A percentile compares a stretch with the other conserved stretches of the same genome.
phyloP scores from a whole-genome alignment of 2,797 vertebrate genomes.

The Oreonectes daqikongensis region DNA sequence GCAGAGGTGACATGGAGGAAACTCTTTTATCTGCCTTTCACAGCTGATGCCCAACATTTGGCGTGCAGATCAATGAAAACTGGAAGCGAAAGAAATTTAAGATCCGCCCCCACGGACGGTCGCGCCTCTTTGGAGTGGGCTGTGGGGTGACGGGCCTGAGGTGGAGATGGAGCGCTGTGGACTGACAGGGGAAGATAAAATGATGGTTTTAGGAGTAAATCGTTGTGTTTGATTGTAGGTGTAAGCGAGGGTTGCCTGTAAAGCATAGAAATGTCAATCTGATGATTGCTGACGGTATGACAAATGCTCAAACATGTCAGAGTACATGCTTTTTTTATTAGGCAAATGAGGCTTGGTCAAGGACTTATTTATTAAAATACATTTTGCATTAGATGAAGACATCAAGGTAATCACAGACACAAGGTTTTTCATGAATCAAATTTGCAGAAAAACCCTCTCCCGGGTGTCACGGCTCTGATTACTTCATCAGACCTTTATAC shows the following conservation, averaged over 20 bases:
- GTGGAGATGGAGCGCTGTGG: conserved; percentile 6
- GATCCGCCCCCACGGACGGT: conserved; percentile 16
- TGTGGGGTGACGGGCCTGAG: conserved; percentile 13
- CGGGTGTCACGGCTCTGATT: conserved; percentile 32
- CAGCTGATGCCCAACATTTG: conserved; percentile 64
- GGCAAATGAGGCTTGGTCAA: conserved; percentile 18
- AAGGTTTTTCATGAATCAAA: conserved; percentile 21
- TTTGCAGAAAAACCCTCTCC: conserved; percentile 19
- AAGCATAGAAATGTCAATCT: not conserved
- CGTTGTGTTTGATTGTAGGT: conserved; percentile 6
- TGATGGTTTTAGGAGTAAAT: conserved; percentile 12
- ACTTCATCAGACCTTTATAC: conserved; percentile 34
- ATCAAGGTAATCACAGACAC: conserved; percentile 29
- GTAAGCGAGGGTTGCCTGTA: conserved; percentile 1
- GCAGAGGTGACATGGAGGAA: conserved; percentile 67
- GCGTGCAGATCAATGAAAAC: conserved; percentile 63
- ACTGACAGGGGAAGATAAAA: not conserved
- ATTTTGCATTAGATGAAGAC: conserved; percentile 8
- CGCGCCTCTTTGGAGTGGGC: conserved; percentile 22
- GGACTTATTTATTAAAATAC: not conserved
- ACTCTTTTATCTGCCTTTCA: conserved; percentile 66
- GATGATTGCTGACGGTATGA: not conserved
- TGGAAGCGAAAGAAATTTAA: conserved; percentile 57
- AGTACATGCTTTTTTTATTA: not conserved
- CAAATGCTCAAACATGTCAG: not conserved